phyloP scores from a whole-genome alignment of 2,888 invertebrate species.

The Creontiades dilutus region DNA sequence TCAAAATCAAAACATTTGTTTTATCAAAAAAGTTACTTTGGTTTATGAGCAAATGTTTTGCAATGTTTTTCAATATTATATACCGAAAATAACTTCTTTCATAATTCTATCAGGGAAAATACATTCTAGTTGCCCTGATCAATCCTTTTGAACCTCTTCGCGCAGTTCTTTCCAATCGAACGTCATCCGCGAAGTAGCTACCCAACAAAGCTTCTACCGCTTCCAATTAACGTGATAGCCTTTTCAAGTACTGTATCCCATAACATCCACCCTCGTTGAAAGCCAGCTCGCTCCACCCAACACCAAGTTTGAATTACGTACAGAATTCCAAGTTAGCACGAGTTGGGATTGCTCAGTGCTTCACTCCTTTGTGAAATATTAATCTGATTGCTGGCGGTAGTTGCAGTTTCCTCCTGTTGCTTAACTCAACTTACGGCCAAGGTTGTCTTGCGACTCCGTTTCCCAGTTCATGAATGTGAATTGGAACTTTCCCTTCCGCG shows the following conservation, averaged over 20 bases:
- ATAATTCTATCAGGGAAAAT: too few species aligned
- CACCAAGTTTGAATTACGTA: too few species aligned
- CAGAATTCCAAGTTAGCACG: background rate
- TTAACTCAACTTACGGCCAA: background rate
- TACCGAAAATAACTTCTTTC: too few species aligned
- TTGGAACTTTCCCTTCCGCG: background rate
- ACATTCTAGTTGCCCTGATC: too few species aligned
- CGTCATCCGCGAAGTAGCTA: background rate
- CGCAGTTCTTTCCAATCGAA: background rate
- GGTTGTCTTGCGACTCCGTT: background rate
- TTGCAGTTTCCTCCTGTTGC: background rate
- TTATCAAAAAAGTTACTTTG: too few species aligned
- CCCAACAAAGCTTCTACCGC: background rate
- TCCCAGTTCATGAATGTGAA: background rate
- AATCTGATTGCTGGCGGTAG: background rate
- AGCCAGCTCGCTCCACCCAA: background rate
- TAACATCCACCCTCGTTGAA: background rate
- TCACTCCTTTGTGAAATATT: background rate
- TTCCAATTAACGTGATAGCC: constrained; percentile 6
- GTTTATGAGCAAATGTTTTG: too few species aligned
- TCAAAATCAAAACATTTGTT: too few species aligned
- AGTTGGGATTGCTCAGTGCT: background rate
- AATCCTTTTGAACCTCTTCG: background rate
- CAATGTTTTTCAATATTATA: too few species aligned
- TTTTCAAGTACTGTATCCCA: background rate